Evolutionary conservation across 2,888 invertebrate species (phyloP), one percentile per base, ranked within the genome.

Genomic region (Pteria penguin): DNA sequence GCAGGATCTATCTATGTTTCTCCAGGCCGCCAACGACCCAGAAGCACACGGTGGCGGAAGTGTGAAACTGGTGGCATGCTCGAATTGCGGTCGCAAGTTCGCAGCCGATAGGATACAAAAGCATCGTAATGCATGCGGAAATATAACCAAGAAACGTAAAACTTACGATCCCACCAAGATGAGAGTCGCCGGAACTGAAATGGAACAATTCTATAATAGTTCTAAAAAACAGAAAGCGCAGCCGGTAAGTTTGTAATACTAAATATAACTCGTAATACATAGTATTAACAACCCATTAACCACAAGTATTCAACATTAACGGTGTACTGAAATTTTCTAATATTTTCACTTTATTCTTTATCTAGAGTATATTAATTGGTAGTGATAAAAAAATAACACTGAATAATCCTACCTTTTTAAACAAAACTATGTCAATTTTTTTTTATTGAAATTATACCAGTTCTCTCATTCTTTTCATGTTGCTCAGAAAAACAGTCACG

Each of bases 141-240:
- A 86, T 61, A 72, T 78, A n/a, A 83, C 84, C 3, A 90, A 89
- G 80, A 87, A 87, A 63, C 80, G 92, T 57, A 90, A 91, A 75
- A 85, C 86, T 11, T 87, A 91, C 81, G 91, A 92, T 79, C 86
- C 89, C 3, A 74, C 87, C 1, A 90, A 90, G 79, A 88, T 89
- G 82, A 80, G 91, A 71, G 84, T 97, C 68, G 93, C 95, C 92
- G 98, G 98, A 29, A 98, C 98, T 0, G 98, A 98, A 87, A 95
- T 96, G 36, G 98, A 97, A 89, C 94, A 94, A 62, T 97, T 95
- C 88, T 94, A 63, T 14, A 65, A 61, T 36, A 58, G 36, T 22
- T 57, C 61, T 8, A 31, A 75, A 24, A 73, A 94, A 72, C 32
- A 33, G 5, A 72, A 70, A 14, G 52, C 72, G 29, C 70, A 76